phyloP scores from a whole-genome alignment of 1,140 invertebrate genomes.

The Augochlora pura region DNA sequence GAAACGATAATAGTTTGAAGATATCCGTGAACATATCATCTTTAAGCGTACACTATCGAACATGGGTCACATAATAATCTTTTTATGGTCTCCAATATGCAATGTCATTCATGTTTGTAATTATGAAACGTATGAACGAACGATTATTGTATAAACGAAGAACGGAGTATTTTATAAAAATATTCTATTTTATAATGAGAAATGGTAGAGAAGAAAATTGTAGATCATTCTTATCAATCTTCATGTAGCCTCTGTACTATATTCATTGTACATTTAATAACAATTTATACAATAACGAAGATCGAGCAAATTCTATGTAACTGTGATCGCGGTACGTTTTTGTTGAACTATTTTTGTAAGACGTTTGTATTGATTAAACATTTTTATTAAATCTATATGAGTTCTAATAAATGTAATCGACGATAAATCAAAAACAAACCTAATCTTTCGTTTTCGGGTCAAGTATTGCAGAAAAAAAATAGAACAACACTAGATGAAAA shows the following conservation, averaged over 20 bases:
- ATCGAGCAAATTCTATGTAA: conserved; percentile 27
- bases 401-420: neutral
- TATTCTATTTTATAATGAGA: conserved; percentile 10
- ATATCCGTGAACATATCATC: conserved; percentile 14
- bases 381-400: conserved; percentile 44
- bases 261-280: conserved; percentile 9
- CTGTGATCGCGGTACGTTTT: conserved; percentile 43
- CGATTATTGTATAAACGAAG: conserved; percentile 6
- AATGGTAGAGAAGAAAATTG: neutral
- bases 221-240: conserved; percentile 5
- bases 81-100: neutral
- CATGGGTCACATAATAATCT: neutral
- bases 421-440: neutral
- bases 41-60: neutral
- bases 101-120: conserved; percentile 7
- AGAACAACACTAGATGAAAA: too few relatives aligned
- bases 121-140: neutral
- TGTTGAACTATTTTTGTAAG: conserved; percentile 58
- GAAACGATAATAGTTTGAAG: neutral
- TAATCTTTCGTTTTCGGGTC: too few relatives aligned
- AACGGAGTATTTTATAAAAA: conserved; percentile 6
- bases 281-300: conserved; percentile 8
- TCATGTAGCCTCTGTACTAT: neutral
- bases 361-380: conserved; percentile 48
- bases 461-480: too few relatives aligned